Base-by-base conservation (phyloP, 2,113 vertebrate genomes). In the Phaetusa simplex region DNA sequence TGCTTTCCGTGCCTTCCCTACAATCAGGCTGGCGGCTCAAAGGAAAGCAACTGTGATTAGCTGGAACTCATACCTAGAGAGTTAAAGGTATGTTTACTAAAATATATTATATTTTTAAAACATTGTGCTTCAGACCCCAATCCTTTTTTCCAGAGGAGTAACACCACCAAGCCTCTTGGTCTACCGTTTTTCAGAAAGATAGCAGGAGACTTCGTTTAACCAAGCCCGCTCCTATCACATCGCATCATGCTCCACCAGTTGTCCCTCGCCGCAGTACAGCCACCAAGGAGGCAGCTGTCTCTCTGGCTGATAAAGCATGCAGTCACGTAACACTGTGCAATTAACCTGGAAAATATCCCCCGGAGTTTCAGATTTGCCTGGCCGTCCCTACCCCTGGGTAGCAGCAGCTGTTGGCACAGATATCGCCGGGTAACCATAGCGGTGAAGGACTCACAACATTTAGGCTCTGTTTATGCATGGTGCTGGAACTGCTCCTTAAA, bases 331-430 rank as follows among this genome's bases (percentile, higher is more conserved):
- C 40, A 22, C n/a, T 1, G 0, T 21, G 49, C 82, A 59, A 34
- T 82, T 50, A 27, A 40, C 53, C 79, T 69, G 71, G 49, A 32
- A n/a, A 72, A 76, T 49, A 49, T 73, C 53, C 43, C 55, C 62
- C 1, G 4, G 9, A 17, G 74, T 55, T 72, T 61, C 32, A 47
- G 62, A 30, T 76, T 61, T 61, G 40, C 56, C n/a, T 50, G 72
- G 9, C 32, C 5, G 0, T n/a, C 78, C 36, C 59, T 42, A 13
- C 27, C 36, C 9, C 1, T 0, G 0, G 29, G 38, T 11, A 78
- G 58, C 45, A 52, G 55, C 61, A 53, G 29, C 80, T 0, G 0
- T 18, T 14, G 11, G 78, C 78, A 52, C 20, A 61, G 66, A 6
- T 7, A 53, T 20, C 32, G 0, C 43, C 23, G 50, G 15, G 7